Evolutionary conservation across 2,888 invertebrate genomes (phyloP).

Genomic region (Seladonia tumulorum): DNA sequence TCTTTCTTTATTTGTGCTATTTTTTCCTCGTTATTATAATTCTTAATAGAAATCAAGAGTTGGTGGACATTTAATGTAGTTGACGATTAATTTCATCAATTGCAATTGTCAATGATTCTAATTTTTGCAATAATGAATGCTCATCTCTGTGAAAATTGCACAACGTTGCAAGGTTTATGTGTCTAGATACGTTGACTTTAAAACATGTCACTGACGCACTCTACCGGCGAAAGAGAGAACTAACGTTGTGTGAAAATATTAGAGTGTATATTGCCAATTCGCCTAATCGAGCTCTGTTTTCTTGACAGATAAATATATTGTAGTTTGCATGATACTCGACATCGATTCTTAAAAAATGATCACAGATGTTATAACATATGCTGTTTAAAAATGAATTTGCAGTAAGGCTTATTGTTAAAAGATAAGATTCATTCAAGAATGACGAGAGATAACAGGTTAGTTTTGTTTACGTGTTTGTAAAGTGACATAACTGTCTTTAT

Average conservation of each 20-base stretch:
- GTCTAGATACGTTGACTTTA: background rate
- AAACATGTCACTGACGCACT: conserved; percentile 49
- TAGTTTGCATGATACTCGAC: conserved; percentile 16
- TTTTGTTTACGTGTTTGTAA: conserved; percentile 67
- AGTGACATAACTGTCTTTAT: conserved; percentile 41
- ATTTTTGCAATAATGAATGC: background rate
- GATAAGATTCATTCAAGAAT: conserved; percentile 65
- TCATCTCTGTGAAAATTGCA: background rate
- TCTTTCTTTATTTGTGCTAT: background rate
- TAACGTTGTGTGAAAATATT: conserved; percentile 8
- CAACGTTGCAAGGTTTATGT: background rate
- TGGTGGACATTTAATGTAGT: background rate
- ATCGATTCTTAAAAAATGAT: conserved; percentile 15
- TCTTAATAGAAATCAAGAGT: background rate
- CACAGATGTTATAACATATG: conserved; percentile 37
- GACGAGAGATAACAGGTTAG: conserved; percentile 82
- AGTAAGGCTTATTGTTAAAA: conserved; percentile 34
- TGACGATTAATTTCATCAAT: background rate
- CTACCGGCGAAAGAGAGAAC: conserved; percentile 38
- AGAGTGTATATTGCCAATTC: conserved; percentile 38
- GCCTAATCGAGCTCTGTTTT: conserved; percentile 52
- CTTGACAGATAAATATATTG: conserved; percentile 28
- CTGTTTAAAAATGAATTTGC: conserved; percentile 21
- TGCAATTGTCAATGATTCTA: background rate
- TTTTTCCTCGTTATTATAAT: background rate